These are phyloP conservation scores for Threskiornis aethiopicus DNA, from an alignment of 2,797 vertebrate genomes.

Conservation along the genomic window DNA sequence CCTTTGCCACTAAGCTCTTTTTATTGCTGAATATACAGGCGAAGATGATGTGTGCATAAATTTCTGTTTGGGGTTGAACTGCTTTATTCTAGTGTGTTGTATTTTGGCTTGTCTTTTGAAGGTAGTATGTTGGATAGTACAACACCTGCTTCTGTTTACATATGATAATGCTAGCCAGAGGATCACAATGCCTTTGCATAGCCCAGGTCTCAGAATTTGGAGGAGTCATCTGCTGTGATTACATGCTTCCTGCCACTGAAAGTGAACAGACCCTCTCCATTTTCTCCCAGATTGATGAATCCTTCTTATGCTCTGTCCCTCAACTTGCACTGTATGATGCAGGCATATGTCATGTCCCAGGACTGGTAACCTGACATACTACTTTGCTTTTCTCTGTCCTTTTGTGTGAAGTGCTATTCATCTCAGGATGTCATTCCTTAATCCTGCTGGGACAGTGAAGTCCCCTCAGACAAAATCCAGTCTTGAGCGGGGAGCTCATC, in stretches of 20 bases:
- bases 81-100: neutral
- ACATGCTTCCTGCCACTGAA: neutral
- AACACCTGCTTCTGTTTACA: neutral
- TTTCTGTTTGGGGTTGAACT: neutral
- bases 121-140: no score
- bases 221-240: neutral
- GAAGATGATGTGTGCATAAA: neutral
- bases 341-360: neutral
- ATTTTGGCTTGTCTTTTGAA: neutral
- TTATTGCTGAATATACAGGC: neutral
- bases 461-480: neutral
- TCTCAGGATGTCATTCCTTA: neutral
- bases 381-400: neutral
- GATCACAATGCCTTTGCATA: neutral
- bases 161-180: neutral
- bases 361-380: neutral
- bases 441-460: neutral
- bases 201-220: neutral
- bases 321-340: neutral
- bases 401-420: neutral
- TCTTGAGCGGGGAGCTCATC: neutral
- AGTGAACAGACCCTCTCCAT: neutral
- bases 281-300: neutral
- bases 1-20: neutral
- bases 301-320: neutral